phyloP scores from a whole-genome alignment of 2,888 invertebrate species.

The Nesidiocoris tenuis region DNA sequence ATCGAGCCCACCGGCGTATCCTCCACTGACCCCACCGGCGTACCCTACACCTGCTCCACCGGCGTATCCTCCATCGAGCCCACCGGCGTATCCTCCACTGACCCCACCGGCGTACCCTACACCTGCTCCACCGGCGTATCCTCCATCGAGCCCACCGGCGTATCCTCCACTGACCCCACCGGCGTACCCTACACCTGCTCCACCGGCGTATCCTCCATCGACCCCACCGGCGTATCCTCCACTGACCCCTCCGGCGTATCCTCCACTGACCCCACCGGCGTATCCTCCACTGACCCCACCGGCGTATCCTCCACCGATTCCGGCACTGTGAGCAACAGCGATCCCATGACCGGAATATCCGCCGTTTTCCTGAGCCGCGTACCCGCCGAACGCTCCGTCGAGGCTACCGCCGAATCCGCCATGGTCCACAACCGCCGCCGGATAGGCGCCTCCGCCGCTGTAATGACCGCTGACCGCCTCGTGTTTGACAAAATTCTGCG shows the following conservation, averaged over 20 bases:
- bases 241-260: not conserved
- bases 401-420: not conserved
- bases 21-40: not conserved
- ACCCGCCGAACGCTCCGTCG: not conserved
- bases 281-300: too few relatives aligned
- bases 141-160: not conserved
- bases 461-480: not conserved
- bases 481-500: conserved; percentile 13
- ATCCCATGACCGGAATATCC: not conserved
- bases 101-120: not conserved
- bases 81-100: not conserved
- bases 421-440: not conserved
- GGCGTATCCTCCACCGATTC: too few relatives aligned
- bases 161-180: not conserved
- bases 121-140: not conserved
- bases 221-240: not conserved
- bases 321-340: too few relatives aligned
- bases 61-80: not conserved
- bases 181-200: not conserved
- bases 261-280: not conserved
- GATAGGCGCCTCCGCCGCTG: not conserved
- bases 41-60: not conserved
- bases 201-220: not conserved
- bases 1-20: not conserved
- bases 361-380: not conserved